These are phyloP conservation scores for Andricus curvator DNA, from an alignment of 2,888 invertebrate species.

Conservation along the genomic window DNA sequence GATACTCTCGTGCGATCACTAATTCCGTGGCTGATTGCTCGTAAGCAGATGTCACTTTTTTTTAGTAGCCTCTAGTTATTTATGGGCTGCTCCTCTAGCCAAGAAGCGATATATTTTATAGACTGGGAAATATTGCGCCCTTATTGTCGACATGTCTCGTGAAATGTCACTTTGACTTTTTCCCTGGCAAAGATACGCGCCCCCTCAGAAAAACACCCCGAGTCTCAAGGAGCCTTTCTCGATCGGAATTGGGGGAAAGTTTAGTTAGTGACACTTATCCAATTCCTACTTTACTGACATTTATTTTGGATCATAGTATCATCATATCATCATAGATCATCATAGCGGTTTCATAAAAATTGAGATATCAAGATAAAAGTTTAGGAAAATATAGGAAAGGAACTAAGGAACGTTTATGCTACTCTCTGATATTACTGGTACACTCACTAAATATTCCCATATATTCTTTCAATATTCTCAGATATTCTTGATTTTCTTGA, in stretches of 20 bases:
- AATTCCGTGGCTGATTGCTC: slow-evolving; percentile 14
- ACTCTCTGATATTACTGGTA: no score
- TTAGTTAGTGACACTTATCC: no score
- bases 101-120: slow-evolving; percentile 1
- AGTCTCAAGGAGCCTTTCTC: not conserved
- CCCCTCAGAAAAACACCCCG: not conserved
- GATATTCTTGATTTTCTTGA: no score
- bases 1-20: not conserved
- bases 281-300: no score
- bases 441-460: no score
- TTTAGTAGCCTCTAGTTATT: not conserved
- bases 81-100: not conserved
- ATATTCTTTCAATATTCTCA: no score
- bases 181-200: not conserved
- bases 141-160: not conserved
- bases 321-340: no score
- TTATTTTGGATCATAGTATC: no score
- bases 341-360: no score
- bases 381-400: no score
- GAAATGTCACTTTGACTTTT: slow-evolving; percentile 14
- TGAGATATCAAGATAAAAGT: no score
- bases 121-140: not conserved
- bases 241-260: not conserved
- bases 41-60: slow-evolving; percentile 18
- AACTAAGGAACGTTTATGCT: no score